Evolutionary conservation across 2,113 vertebrate species (phyloP).

Genomic region (Indri indri): DNA sequence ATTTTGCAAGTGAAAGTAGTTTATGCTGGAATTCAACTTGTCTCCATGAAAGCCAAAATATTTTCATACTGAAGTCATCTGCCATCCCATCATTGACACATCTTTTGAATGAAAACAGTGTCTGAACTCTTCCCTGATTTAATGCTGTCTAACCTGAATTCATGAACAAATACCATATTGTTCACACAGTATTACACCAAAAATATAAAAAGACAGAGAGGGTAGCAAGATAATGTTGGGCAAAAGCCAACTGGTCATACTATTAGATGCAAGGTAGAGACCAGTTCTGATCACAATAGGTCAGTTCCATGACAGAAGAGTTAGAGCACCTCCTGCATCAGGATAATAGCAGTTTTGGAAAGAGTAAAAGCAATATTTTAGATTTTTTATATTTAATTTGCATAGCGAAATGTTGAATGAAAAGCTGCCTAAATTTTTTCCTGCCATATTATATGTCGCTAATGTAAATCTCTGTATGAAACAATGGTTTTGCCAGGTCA

Average conservation of each 20-base stretch:
- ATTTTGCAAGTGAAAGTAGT: slow-evolving; percentile 15
- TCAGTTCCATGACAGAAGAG: background rate
- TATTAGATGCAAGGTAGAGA: background rate
- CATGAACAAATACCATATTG: background rate
- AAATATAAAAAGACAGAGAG: background rate
- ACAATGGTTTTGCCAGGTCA: background rate
- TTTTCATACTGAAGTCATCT: background rate
- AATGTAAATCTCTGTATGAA: background rate
- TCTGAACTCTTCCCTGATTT: background rate
- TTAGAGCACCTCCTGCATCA: background rate
- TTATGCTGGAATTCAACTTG: background rate
- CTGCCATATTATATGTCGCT: background rate
- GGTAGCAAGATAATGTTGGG: background rate
- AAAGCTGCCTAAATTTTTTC: background rate
- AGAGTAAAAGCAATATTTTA: background rate
- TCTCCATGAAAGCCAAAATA: background rate
- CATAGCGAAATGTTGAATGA: background rate
- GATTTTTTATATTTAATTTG: background rate
- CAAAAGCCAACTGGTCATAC: background rate
- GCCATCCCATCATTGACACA: background rate
- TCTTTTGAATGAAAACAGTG: slow-evolving; percentile 4
- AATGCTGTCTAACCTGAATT: background rate
- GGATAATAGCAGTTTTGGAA: background rate
- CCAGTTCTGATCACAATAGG: background rate
- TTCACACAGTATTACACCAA: background rate